Conservation (phyloP, 92 coral and sea anemone genomes). For the Porites divaricata region DNA sequence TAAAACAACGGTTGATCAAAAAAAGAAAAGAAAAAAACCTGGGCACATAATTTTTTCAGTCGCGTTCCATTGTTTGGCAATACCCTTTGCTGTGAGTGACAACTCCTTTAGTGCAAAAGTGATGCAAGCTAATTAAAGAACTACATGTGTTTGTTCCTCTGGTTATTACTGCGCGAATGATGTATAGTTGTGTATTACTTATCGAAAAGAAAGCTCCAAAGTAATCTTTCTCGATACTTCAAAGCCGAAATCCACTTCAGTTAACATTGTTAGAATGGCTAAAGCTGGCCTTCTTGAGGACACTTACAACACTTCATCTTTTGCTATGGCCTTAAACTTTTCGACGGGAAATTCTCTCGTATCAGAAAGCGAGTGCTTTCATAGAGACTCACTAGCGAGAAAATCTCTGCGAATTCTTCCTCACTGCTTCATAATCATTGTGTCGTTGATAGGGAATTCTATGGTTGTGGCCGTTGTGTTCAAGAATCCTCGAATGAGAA, state of each 20-base stretch:
- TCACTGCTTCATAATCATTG: constrained; percentile 67
- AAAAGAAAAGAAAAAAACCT: neutral
- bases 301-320: neutral
- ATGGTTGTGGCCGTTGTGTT: constrained; percentile 71
- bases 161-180: neutral
- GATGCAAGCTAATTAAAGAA: constrained; percentile 3
- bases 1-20: neutral
- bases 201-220: neutral
- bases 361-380: constrained; percentile 59
- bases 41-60: neutral
- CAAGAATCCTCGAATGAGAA: constrained; percentile 56
- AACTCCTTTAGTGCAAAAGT: neutral
- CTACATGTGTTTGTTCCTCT: constrained; percentile 10
- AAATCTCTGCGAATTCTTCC: constrained; percentile 59
- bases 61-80: neutral
- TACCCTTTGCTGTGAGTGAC: neutral
- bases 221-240: neutral
- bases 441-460: constrained; percentile 72
- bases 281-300: neutral
- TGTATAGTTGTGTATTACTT: neutral
- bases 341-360: constrained; percentile 8
- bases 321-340: neutral
- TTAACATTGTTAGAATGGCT: neutral
- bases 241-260: neutral
- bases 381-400: constrained; percentile 41